Conservation (phyloP, 2,888 invertebrate species). For the Drosophila prolongata region DNA sequence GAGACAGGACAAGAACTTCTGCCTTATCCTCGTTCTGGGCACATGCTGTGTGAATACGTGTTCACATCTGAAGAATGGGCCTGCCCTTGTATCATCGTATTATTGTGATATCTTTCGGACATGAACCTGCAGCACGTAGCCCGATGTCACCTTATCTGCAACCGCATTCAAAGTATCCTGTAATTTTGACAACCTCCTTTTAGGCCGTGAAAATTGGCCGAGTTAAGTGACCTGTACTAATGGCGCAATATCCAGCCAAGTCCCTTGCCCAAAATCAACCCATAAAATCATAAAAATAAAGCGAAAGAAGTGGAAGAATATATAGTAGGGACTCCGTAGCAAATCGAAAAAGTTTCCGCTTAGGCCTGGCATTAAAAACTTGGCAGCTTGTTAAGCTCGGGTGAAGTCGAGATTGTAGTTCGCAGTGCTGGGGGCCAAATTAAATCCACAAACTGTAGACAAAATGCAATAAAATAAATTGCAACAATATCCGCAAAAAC, state of each 20-base stretch:
- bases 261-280: constrained; percentile 13
- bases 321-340: constrained; percentile 20
- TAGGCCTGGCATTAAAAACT: constrained; percentile 70
- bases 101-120: constrained; percentile 4
- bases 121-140: constrained; percentile 12
- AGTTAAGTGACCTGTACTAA: constrained; percentile 32
- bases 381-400: constrained; percentile 69
- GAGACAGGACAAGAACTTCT: constrained; percentile 47
- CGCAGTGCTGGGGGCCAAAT: constrained; percentile 61
- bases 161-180: neutral
- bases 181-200: neutral
- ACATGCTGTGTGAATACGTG: constrained; percentile 52
- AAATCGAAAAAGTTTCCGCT: constrained; percentile 75
- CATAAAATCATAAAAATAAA: constrained; percentile 39
- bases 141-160: constrained; percentile 18
- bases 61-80: constrained; percentile 17
- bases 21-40: constrained; percentile 20
- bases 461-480: constrained; percentile 81
- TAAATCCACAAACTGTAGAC: constrained; percentile 68
- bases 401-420: constrained; percentile 49
- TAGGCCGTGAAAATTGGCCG: neutral
- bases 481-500: constrained; percentile 70
- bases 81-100: constrained; percentile 9
- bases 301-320: constrained; percentile 10
- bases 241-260: constrained; percentile 7